Conservation (phyloP, 2,113 vertebrate species). For the Sebastes fasciatus region DNA sequence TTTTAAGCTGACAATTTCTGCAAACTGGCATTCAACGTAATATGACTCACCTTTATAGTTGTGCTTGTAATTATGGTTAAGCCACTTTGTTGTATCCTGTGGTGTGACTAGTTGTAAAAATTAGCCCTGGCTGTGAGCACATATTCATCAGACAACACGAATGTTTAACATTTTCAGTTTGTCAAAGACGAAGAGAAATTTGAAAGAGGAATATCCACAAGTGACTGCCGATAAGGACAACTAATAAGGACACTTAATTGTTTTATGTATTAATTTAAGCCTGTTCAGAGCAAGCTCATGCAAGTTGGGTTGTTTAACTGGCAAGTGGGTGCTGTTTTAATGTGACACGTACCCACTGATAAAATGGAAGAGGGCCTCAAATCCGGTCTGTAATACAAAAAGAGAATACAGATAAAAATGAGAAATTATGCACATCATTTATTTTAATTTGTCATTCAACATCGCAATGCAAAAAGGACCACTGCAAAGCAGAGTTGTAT, state of each 20-base stretch:
- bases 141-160: neutral
- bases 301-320: neutral
- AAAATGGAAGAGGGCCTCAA: neutral
- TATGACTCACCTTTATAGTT: neutral
- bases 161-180: neutral
- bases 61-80: constrained; percentile 24
- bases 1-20: constrained; percentile 5
- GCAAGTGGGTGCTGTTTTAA: neutral
- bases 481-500: constrained; percentile 80
- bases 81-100: neutral
- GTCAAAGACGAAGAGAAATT: neutral
- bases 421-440: constrained; percentile 77
- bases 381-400: constrained; percentile 25
- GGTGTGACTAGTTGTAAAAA: neutral
- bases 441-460: constrained; percentile 76
- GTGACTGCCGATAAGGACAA: neutral
- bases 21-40: constrained; percentile 11
- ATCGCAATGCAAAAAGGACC: constrained; percentile 80
- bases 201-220: neutral
- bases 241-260: neutral
- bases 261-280: neutral
- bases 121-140: neutral
- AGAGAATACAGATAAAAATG: constrained; percentile 46
- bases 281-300: neutral
- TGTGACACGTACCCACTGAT: neutral